Base-by-base conservation (phyloP, 2,888 invertebrate genomes). In the Neoscelio sp. region DNA sequence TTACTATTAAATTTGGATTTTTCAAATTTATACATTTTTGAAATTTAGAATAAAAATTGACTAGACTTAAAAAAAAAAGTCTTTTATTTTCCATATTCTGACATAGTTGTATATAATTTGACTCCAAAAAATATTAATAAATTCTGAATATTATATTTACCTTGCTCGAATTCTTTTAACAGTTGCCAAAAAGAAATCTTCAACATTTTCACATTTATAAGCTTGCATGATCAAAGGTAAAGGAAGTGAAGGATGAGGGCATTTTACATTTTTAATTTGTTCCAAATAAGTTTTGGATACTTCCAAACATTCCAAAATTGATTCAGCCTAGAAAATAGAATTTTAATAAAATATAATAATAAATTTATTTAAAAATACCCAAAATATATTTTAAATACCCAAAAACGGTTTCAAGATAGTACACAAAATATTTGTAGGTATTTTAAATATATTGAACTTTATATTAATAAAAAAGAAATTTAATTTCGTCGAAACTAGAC, bases 281-380 rank as follows among this genome's bases (percentile, higher is more conserved):
- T 92, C 91, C 81, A 91, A 90, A 87, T 94, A 95, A 82, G 93
- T 92, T 83, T 92, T 92, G 13, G 94, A 94, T 54, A 97, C 92
- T 68, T 96, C 96, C 60, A 99, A 90, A 82, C 98, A 98, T 90
- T 99, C 99, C 85, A 98, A 92, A 81, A 99, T 94, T 56, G 95
- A 94, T 89, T 99, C 99, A 20, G 98, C 97, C 94, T 58, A 58
- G 46, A 62, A 50, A 58, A 4, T 6, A 70, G 74, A 8, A 52
- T 42, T 78, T 42, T 74, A 62, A 44, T 54, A 18, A 62, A 8
- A 28, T 17, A 17, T 33, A 50, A 42, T 42, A 26, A 12, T 23
- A 46, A 26, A 10, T 12, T 18, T 28, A 23, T 12, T 13, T 54
- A 13, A 7, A 73, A 44, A 42, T 17, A 8, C 23, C 20, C 12